Evolutionary conservation across 2,113 vertebrate genomes (phyloP), one percentile per base, ranked within the genome.

Genomic region (Cephalopterus ornatus): DNA sequence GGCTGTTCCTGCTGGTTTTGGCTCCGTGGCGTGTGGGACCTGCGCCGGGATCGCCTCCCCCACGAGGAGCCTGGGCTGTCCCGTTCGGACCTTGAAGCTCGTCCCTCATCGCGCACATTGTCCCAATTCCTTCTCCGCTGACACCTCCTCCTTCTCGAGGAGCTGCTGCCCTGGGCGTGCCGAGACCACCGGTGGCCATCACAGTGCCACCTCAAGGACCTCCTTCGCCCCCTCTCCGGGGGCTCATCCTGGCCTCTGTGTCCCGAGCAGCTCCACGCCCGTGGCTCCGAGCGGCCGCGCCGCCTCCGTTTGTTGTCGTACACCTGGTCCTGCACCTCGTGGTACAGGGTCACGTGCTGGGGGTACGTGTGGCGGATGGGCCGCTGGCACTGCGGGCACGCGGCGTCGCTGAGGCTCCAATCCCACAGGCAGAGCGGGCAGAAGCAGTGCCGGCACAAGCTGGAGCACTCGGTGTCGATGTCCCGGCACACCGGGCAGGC

Each of bases 171-270:
- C 12, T 1, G 50, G 35, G 2, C 1, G 18, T 4, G 32, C 67
- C 2, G 7, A 1, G 50, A 44, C 32, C 1, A 12, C 68, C 33
- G 2, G 46, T 5, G 39, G 28, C 78, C 78, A 5, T 22, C 3
- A 2, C 16, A 39, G 7, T 63, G 39, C 78, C 87, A 21, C 46
- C 52, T 20, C 10, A 9, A 0, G 6, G 61, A 50, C 8, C 46
- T 47, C 62, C 62, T 17, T 1, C 2, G 2, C 32, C 61, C 44
- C 46, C 61, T 39, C 12, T 61, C 28, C 6, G 39, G 3, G 28
- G 27, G 15, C 86, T 23, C 0, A 14, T 24, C 3, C 2, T 0
- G 27, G 5, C 35, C 2, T 1, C 8, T 6, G 23, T 2, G 12
- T 1, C 7, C 2, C 12, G 21, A 59, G 15, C 18, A 11, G 68